Evolutionary conservation across 2,797 vertebrate species (phyloP), one percentile per base, ranked within the genome.

Genomic region (Lepilemur septentrionalis): DNA sequence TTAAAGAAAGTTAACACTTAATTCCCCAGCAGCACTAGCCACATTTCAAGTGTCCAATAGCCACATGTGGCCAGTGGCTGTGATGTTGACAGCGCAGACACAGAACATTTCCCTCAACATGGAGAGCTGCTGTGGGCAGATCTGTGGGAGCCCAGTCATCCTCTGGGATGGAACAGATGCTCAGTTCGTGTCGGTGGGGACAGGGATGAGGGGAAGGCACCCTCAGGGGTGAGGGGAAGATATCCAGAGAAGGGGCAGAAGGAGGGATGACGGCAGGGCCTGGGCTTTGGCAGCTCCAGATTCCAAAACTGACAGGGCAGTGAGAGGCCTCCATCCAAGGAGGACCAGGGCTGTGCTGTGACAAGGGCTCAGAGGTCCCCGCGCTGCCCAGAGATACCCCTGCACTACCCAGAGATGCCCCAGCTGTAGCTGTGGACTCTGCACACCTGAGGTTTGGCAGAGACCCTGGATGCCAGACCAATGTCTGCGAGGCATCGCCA

Each of bases 381-480:
- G 17, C n/a, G 7, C 32, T 2, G 30, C 13, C 30, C 10, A 0
- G 41, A 59, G 46, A 35, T 3, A 46, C 23, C 18, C n/a, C 32
- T 38, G 17, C n/a, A 5, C 32, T 2, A 22, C 13, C 30, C 10
- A 0, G 41, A 59, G 46, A 35, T 3, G 63, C 23, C 18, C n/a
- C 32, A 4, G 4, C 0, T 0, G 1, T 4, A 0, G 4, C 48
- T 59, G 14, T 1, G 32, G 52, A 41, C 17, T 8, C 4, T 46
- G 41, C 46, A 35, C 13, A 7, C 14, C 9, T 0, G 4, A n/a
- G 11, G 8, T 1, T 25, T n/a, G 43, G 61, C 32, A 10, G 67
- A 1, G 14, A 18, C 28, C 17, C 52, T 69, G 20, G 14, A 15
- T 12, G 25, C 25, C 46, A 10, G 14, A 13, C n/a, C 38, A 2